Evolutionary conservation across 2,888 invertebrate species (phyloP).

Genomic region (Polia nebulosa): DNA sequence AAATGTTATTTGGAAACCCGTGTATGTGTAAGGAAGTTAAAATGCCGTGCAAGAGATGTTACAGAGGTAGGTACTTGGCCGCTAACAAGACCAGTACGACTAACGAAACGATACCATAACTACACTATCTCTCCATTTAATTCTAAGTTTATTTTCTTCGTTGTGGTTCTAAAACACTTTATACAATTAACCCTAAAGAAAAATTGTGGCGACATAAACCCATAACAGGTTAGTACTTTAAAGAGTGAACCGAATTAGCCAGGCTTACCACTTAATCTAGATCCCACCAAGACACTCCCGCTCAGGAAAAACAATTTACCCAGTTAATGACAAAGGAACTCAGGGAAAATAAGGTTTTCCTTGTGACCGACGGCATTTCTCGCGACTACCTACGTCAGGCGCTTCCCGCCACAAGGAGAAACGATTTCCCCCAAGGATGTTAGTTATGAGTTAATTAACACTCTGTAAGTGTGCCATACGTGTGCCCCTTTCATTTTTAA

Average conservation of each 20-base stretch:
- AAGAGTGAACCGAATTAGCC: conserved; percentile 73
- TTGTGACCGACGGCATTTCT: conserved; percentile 65
- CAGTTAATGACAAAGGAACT: conserved; percentile 82
- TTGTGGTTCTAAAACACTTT: conserved; percentile 4
- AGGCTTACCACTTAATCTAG: conserved; percentile 82
- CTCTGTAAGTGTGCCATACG: conserved; percentile 39
- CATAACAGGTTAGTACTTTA: conserved; percentile 69
- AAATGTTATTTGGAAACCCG: not conserved
- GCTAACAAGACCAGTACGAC: conserved; percentile 9
- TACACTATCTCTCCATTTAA: conserved; percentile 6
- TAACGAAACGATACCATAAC: not conserved
- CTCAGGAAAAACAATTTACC: conserved; percentile 84
- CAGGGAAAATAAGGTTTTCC: conserved; percentile 76
- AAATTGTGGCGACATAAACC: conserved; percentile 63
- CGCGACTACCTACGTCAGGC: conserved; percentile 50
- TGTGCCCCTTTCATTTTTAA: conserved; percentile 41
- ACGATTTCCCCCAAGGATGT: conserved; percentile 59
- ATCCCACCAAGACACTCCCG: conserved; percentile 76
- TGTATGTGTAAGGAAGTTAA: not conserved
- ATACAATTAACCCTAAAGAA: not conserved
- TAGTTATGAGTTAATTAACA: conserved; percentile 66
- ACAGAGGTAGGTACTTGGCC: not conserved
- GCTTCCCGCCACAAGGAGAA: conserved; percentile 63
- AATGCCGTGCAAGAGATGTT: not conserved
- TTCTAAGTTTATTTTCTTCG: not conserved